phyloP scores from a whole-genome alignment of 1,140 invertebrate species.

The Aphelinus atriplicis region DNA sequence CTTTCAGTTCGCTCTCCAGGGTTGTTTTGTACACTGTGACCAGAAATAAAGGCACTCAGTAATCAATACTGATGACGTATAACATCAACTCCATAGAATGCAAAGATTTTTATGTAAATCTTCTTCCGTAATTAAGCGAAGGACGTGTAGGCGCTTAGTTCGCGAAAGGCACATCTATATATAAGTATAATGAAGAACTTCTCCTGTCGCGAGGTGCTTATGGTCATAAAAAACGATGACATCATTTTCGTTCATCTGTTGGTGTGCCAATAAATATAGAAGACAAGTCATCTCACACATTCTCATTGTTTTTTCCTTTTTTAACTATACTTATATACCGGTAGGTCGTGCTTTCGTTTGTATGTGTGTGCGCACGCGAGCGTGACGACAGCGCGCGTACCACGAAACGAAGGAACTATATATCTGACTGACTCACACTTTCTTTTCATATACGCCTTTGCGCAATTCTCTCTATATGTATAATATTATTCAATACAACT shows the following conservation, averaged over 20 bases:
- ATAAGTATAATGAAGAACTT: too few species aligned
- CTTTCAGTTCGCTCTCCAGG: constrained; percentile 88
- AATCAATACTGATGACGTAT: not conserved
- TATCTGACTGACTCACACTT: constrained; percentile 22
- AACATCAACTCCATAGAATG: not conserved
- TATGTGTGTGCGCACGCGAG: not conserved
- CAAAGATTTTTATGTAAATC: constrained; percentile 28
- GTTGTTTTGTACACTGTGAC: constrained; percentile 82
- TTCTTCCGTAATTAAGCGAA: not conserved
- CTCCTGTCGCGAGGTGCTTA: constrained; percentile 3
- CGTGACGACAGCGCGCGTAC: not conserved
- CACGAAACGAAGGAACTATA: constrained; percentile 6
- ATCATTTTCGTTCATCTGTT: constrained; percentile 41
- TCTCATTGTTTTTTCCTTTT: constrained; percentile 17
- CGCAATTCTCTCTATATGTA: not conserved
- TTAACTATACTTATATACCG: not conserved
- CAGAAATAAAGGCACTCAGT: constrained; percentile 23
- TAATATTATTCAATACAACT: constrained; percentile 3
- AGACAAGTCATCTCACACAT: constrained; percentile 38
- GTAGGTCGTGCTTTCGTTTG: too few species aligned
- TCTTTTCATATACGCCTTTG: constrained; percentile 1
- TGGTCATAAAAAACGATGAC: constrained; percentile 49
- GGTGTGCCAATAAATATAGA: constrained; percentile 50
- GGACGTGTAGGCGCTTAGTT: too few species aligned
- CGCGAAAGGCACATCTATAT: too few species aligned